Conservation (phyloP, 2,888 invertebrate species). For the Anorthoa munda region DNA sequence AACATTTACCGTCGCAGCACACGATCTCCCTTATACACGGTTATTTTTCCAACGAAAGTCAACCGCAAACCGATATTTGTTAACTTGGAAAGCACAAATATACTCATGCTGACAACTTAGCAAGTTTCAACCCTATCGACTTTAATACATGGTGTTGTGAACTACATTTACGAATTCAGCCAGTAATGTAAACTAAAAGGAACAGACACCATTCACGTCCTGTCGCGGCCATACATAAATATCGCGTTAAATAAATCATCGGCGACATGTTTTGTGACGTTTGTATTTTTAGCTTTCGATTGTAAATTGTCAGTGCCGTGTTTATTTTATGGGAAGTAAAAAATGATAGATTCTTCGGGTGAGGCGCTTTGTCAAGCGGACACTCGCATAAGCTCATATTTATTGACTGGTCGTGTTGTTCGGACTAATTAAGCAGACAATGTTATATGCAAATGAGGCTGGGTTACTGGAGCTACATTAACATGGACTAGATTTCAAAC, state of each 20-base stretch:
- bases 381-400: slow-evolving; percentile 42
- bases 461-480: neutral
- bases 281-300: slow-evolving; percentile 79
- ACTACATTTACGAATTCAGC: slow-evolving; percentile 53
- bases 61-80: slow-evolving; percentile 69
- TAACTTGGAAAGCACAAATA: slow-evolving; percentile 65
- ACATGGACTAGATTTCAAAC: slow-evolving; percentile 27
- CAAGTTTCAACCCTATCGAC: slow-evolving; percentile 66
- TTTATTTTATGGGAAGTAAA: slow-evolving; percentile 76
- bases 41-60: slow-evolving; percentile 44
- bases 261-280: slow-evolving; percentile 82
- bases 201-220: slow-evolving; percentile 82
- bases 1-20: slow-evolving; percentile 39
- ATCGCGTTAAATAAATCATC: slow-evolving; percentile 88
- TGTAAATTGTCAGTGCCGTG: slow-evolving; percentile 72
- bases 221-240: slow-evolving; percentile 82
- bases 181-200: slow-evolving; percentile 80
- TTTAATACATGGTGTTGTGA: slow-evolving; percentile 41
- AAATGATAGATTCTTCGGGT: slow-evolving; percentile 59
- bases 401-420: slow-evolving; percentile 36
- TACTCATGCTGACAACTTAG: slow-evolving; percentile 25
- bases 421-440: slow-evolving; percentile 53
- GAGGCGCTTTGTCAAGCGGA: slow-evolving; percentile 53
- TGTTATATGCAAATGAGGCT: slow-evolving; percentile 37
- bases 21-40: slow-evolving; percentile 33